Percentiles rank a stretch among this genome's conserved stretches.
Evolutionary conservation across 2,113 vertebrate genomes (phyloP).

Genomic region (Meriones unguiculatus): DNA sequence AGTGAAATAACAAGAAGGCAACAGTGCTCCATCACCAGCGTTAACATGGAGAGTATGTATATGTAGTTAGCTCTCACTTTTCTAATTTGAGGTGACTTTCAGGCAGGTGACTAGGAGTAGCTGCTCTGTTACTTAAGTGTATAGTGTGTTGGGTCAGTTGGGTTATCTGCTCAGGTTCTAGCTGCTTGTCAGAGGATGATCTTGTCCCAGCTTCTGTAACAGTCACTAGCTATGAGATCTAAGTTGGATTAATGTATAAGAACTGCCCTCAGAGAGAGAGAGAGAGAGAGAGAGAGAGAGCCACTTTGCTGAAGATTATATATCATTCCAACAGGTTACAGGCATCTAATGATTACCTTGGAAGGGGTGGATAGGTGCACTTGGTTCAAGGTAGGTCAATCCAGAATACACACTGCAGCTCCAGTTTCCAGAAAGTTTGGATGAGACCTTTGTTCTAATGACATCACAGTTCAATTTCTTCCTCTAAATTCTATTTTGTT

Average conservation of each 20-base stretch:
- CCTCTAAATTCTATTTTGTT: not conserved
- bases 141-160: not conserved
- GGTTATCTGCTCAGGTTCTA: not conserved
- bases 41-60: not conserved
- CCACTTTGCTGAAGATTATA: not conserved
- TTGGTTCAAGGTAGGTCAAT: not conserved
- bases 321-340: not conserved
- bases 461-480: not conserved
- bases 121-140: not conserved
- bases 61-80: not conserved
- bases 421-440: not conserved
- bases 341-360: not conserved
- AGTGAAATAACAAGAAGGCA: not conserved
- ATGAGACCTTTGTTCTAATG: not conserved
- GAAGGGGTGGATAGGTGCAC: not conserved
- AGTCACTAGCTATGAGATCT: not conserved
- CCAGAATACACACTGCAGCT: not conserved
- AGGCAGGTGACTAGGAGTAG: not conserved
- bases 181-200: not conserved
- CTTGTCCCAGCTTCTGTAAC: not conserved
- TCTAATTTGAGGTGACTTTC: not conserved
- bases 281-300: no score
- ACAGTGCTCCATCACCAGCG: not conserved
- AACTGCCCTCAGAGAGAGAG: not conserved
- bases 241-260: not conserved